phyloP scores from a whole-genome alignment of 2,113 vertebrate genomes.

The Chascanopsetta lugubris region DNA sequence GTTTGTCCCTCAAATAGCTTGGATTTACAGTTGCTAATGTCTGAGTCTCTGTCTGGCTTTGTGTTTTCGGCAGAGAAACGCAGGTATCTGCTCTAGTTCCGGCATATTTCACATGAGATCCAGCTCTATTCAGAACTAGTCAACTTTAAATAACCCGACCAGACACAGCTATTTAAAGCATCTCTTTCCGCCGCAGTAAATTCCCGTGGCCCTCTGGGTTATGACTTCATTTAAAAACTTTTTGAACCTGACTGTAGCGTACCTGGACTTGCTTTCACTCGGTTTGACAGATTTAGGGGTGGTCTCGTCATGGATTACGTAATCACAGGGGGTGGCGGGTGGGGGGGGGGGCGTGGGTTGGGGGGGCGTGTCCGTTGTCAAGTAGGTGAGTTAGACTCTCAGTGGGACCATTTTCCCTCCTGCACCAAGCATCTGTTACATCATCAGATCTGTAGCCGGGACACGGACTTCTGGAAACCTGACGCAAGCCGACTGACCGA shows the following conservation, averaged over 20 bases:
- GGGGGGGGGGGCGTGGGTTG: no score
- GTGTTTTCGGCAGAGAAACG: background rate
- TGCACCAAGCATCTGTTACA: background rate
- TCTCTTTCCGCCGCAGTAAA: constrained; percentile 10
- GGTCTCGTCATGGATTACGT: constrained; percentile 20
- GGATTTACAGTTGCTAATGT: background rate
- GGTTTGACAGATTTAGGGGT: constrained; percentile 27
- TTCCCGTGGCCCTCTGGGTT: constrained; percentile 5
- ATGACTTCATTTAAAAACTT: constrained; percentile 15
- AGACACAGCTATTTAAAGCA: constrained; percentile 30
- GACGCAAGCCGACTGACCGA: constrained; percentile 9
- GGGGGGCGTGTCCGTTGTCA: background rate
- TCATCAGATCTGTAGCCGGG: background rate
- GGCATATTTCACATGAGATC: background rate
- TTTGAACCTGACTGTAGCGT: no score
- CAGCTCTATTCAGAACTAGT: constrained; percentile 13
- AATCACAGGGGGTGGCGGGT: constrained; percentile 3
- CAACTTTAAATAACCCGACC: constrained; percentile 42
- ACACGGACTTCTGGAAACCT: background rate
- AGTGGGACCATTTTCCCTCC: background rate
- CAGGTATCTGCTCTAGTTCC: no score
- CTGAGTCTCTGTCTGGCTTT: background rate
- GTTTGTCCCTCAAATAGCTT: background rate
- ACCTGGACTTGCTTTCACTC: constrained; percentile 10
- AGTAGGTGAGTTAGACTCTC: constrained; percentile 1